Percentiles rank a stretch among this genome's conserved stretches.
Conservation (phyloP, 2,113 vertebrate genomes). For the Xyrauchen texanus region DNA sequence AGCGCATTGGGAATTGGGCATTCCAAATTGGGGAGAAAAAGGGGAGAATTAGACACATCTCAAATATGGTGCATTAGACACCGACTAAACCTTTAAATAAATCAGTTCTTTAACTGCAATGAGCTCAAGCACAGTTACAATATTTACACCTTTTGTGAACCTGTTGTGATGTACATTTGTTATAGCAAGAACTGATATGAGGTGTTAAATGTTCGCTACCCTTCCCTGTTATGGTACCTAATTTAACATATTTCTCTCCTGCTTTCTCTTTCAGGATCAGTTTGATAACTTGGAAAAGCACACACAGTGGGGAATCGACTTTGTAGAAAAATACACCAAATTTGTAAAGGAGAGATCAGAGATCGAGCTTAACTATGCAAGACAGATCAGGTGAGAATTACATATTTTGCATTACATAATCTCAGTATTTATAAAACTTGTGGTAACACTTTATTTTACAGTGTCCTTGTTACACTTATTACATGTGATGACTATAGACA, state of each 20-base stretch:
- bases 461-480: too few species aligned
- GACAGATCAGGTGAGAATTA: constrained; percentile 91
- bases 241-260: not conserved
- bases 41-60: too few species aligned
- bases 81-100: too few species aligned
- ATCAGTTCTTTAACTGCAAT: too few species aligned
- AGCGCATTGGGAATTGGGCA: too few species aligned
- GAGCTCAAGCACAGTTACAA: too few species aligned
- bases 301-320: constrained; percentile 89
- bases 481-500: too few species aligned
- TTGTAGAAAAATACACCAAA: constrained; percentile 93
- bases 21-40: too few species aligned
- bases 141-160: not conserved
- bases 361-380: constrained; percentile 96
- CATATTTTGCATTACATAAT: not conserved
- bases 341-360: constrained; percentile 95
- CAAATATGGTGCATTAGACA: too few species aligned
- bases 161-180: not conserved
- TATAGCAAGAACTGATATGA: constrained; percentile 3
- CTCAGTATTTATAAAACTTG: too few species aligned
- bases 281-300: constrained; percentile 91
- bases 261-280: constrained; percentile 75
- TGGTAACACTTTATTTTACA: too few species aligned
- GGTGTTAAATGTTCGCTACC: not conserved
- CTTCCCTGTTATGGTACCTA: too few species aligned